Evolutionary conservation across 2,888 invertebrate species (phyloP), one percentile per base, ranked within the genome.

Genomic region (Morinoia aosen): DNA sequence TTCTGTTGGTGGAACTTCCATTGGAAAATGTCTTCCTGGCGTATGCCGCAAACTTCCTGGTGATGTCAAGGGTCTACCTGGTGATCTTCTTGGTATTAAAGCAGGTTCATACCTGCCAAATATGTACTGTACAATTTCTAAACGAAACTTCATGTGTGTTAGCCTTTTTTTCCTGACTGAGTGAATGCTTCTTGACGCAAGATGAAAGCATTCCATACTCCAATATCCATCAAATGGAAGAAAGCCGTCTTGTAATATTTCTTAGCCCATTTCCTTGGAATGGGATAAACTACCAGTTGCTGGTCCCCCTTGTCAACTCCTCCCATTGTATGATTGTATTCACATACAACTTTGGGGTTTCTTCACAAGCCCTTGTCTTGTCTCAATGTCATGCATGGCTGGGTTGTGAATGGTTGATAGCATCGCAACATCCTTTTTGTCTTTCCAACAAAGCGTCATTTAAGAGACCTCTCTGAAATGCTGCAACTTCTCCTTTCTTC

Each of bases 1-100:
- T 95, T n/a, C n/a, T n/a, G n/a, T n/a, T n/a, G n/a, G n/a, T n/a
- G n/a, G n/a, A n/a, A n/a, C n/a, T 95, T 95, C 95, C 58, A 95
- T 95, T 58, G 95, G 95, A 95, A 95, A 95, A 95, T 95, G 95
- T 95, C 95, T 58, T 95, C 58, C 58, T 95, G 95, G 58, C 95
- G 90, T 56, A 95, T 88, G 48, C 95, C 88, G 57, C 58, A 88
- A 48, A 95, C 95, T 90, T 88, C 88, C 88, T 88, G 19, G 88
- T 88, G 95, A 56, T 95, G 88, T 57, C 39, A 25, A 88, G 88
- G 58, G 88, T 90, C 90, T 90, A 90, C 90, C 90, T 90, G 90
- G 90, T 90, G 90, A 90, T 19, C 90, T 90, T 40, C 90, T 90
- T 90, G 39, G 90, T 90, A 19, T 10, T 90, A 90, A 90, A 90